phyloP scores from a whole-genome alignment of 1,140 invertebrate species.

The Drosophila ogumai region DNA sequence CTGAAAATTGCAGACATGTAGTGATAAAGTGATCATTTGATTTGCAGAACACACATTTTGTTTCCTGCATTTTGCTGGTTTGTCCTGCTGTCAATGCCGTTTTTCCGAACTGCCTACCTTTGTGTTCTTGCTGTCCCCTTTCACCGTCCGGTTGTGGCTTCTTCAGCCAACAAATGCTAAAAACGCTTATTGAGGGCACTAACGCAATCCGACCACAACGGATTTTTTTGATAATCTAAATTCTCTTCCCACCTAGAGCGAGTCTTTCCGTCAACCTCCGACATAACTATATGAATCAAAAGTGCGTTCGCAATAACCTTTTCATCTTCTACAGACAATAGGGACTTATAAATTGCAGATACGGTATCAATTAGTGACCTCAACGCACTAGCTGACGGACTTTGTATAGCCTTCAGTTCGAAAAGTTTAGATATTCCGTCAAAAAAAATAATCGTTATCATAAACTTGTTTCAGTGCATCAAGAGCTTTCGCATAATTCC shows the following conservation, averaged over 20 bases:
- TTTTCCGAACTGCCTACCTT: not conserved
- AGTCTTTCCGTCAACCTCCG: conserved; percentile 11
- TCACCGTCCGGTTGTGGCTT: not conserved
- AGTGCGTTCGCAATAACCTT: not conserved
- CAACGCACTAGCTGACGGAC: not conserved
- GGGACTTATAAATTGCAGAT: conserved; percentile 2
- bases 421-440: no score
- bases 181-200: conserved; percentile 3
- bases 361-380: not conserved
- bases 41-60: not conserved
- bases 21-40: not conserved
- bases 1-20: no score
- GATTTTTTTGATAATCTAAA: conserved; percentile 12
- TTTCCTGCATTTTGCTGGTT: not conserved
- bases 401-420: no score
- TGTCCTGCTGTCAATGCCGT: not conserved
- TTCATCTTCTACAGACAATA: conserved; percentile 1
- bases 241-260: conserved; percentile 8
- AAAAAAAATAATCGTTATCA: no score
- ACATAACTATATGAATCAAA: conserved; percentile 2
- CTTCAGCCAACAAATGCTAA: conserved; percentile 12
- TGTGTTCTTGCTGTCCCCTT: not conserved
- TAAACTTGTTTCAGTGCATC: no score
- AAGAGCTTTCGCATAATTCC: no score
- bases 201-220: no score